Percentiles rank a stretch among this genome's conserved stretches.
Evolutionary conservation across 2,888 invertebrate species (phyloP).

Genomic region (Lithosia quadra): DNA sequence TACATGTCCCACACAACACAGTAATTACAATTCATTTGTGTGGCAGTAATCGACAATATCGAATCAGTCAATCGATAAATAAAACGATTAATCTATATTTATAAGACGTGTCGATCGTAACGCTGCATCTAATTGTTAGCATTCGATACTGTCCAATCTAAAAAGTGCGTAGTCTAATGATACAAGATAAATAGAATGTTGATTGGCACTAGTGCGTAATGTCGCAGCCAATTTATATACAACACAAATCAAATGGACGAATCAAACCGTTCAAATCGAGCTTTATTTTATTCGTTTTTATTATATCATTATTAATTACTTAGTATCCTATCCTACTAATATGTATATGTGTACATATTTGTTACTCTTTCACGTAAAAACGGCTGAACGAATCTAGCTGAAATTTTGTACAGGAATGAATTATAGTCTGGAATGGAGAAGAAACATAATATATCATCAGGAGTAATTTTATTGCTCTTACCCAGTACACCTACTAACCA

Average conservation of each 20-base stretch:
- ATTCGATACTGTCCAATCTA: constrained; percentile 1
- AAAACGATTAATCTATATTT: constrained; percentile 8
- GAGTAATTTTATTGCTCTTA: too few relatives aligned
- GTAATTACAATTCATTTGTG: neutral
- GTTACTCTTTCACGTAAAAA: too few relatives aligned
- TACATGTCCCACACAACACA: too few relatives aligned
- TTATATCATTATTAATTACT: too few relatives aligned
- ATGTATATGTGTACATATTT: too few relatives aligned
- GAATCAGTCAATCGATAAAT: neutral
- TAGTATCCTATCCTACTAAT: too few relatives aligned
- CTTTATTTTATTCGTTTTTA: neutral
- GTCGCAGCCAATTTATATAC: constrained; percentile 35
- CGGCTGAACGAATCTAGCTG: too few relatives aligned
- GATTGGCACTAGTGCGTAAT: constrained; percentile 20
- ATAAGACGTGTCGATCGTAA: constrained; percentile 2
- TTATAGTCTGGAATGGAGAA: too few relatives aligned
- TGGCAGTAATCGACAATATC: neutral
- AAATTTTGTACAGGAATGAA: too few relatives aligned
- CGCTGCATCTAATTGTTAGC: constrained; percentile 19
- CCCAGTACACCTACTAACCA: too few relatives aligned
- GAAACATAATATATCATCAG: too few relatives aligned
- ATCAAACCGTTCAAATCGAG: neutral
- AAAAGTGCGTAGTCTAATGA: constrained; percentile 9
- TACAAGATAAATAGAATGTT: constrained; percentile 18
- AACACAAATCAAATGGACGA: constrained; percentile 37